Conservation (phyloP, 1,140 invertebrate genomes). For the Danaus melanippus region DNA sequence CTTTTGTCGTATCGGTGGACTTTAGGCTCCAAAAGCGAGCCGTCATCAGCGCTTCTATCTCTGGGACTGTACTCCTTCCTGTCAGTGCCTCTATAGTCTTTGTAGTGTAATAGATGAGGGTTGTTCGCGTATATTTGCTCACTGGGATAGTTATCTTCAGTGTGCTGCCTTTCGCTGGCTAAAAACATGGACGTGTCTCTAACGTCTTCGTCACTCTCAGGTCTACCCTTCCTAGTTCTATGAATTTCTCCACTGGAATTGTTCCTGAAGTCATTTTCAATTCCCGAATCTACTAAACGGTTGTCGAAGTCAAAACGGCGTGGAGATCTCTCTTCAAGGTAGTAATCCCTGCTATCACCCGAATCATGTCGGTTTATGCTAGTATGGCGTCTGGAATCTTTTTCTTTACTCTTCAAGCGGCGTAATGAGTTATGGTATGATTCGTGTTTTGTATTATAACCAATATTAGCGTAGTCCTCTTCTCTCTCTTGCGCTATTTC, state of each 20-base stretch:
- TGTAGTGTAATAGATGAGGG: slow-evolving; percentile 48
- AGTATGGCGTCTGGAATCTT: slow-evolving; percentile 60
- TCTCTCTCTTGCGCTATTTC: slow-evolving; percentile 69
- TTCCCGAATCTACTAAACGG: slow-evolving; percentile 81
- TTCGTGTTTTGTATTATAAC: slow-evolving; percentile 60
- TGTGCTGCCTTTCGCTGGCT: slow-evolving; percentile 77
- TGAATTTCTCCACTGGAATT: slow-evolving; percentile 76
- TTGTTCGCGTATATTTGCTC: slow-evolving; percentile 64
- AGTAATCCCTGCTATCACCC: slow-evolving; percentile 66
- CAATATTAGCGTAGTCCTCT: slow-evolving; percentile 61
- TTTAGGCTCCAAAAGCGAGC: slow-evolving; percentile 75
- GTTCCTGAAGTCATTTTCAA: slow-evolving; percentile 83
- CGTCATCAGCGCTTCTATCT: slow-evolving; percentile 76
- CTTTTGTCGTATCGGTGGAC: slow-evolving; percentile 73
- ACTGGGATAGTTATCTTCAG: slow-evolving; percentile 72
- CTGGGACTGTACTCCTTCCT: slow-evolving; percentile 74
- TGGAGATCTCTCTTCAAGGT: slow-evolving; percentile 58
- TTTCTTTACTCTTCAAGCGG: slow-evolving; percentile 60
- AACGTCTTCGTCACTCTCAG: slow-evolving; percentile 77
- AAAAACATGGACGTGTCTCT: slow-evolving; percentile 76
- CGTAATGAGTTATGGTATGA: slow-evolving; percentile 73
- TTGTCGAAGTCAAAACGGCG: slow-evolving; percentile 73
- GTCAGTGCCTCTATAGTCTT: slow-evolving; percentile 50
- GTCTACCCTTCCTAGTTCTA: slow-evolving; percentile 50
- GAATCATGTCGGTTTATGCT: slow-evolving; percentile 64